Evolutionary conservation across 2,113 vertebrate genomes (phyloP).

Genomic region (Heloderma charlesbogerti): DNA sequence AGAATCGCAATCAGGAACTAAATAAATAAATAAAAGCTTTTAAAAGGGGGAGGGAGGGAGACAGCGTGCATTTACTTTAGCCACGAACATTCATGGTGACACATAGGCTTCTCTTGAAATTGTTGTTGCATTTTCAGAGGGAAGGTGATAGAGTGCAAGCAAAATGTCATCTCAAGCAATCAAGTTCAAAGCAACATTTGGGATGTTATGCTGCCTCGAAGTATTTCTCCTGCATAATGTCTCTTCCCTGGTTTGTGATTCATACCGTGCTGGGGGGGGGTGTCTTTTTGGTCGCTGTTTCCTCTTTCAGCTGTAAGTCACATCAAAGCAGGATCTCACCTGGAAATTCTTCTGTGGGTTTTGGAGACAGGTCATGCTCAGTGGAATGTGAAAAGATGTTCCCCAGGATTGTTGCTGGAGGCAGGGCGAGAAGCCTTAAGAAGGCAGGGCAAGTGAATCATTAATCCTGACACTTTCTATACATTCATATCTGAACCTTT

Average conservation of each 20-base stretch:
- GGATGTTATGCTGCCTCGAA: background rate
- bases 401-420: background rate
- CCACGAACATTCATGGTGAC: background rate
- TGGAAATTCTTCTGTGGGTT: slow-evolving; percentile 22
- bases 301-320: background rate
- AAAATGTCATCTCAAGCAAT: slow-evolving; percentile 54
- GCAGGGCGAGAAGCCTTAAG: background rate
- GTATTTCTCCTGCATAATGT: slow-evolving; percentile 6
- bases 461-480: slow-evolving; percentile 48
- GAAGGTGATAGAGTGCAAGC: slow-evolving; percentile 33
- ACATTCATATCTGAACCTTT: slow-evolving; percentile 44
- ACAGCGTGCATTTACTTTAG: background rate
- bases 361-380: accelerated
- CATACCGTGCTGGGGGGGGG: background rate
- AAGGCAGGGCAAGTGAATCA: slow-evolving; percentile 50
- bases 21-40: background rate
- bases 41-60: background rate
- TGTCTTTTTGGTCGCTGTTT: background rate
- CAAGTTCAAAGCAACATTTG: slow-evolving; percentile 42
- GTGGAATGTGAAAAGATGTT: accelerated
- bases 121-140: background rate
- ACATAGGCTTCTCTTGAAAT: background rate
- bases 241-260: slow-evolving; percentile 8
- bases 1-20: background rate
- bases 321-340: slow-evolving; percentile 12